These are phyloP conservation scores for Ectemnius lituratus DNA, from an alignment of 2,888 invertebrate genomes.

Conservation along the genomic window DNA sequence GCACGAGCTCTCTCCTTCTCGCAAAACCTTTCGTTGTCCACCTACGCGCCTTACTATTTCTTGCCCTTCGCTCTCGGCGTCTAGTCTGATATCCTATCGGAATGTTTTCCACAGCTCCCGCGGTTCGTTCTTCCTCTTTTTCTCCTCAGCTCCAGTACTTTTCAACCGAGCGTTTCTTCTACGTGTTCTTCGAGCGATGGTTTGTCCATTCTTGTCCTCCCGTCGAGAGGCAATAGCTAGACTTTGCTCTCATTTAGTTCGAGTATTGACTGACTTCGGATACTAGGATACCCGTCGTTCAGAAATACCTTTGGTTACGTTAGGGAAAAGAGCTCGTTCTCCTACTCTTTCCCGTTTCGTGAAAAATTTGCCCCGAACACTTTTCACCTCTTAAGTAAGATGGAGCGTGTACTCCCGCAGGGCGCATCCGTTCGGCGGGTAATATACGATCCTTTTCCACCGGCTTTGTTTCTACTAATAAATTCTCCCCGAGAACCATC, in stretches of 20 bases:
- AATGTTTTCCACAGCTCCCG: background rate
- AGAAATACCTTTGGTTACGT: conserved; percentile 9
- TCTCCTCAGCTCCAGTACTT: background rate
- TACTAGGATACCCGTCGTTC: conserved; percentile 19
- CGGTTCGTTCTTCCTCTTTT: background rate
- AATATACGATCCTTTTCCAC: conserved; percentile 11
- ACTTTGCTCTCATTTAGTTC: background rate
- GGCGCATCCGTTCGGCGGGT: conserved; percentile 29
- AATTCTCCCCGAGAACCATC: conserved; percentile 11
- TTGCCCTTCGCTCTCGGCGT: conserved; percentile 9
- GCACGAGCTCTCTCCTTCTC: conserved; percentile 2
- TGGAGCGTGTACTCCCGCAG: conserved; percentile 18
- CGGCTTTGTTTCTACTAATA: conserved; percentile 15
- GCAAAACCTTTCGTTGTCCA: conserved; percentile 10
- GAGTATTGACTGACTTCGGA: background rate
- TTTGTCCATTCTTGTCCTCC: conserved; percentile 6
- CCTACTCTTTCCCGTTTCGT: background rate
- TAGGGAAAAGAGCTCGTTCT: background rate
- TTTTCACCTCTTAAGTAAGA: conserved; percentile 36
- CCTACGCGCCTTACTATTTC: conserved; percentile 28
- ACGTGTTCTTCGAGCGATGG: conserved; percentile 14
- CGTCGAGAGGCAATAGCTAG: background rate
- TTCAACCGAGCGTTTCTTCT: background rate
- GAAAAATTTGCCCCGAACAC: conserved; percentile 27
- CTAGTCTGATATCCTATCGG: conserved; percentile 12